A percentile compares a stretch with the other conserved stretches of the same genome.
These are phyloP conservation scores for Ptyas mucosa DNA, from an alignment of 2,113 vertebrate species.

Conservation along the genomic window DNA sequence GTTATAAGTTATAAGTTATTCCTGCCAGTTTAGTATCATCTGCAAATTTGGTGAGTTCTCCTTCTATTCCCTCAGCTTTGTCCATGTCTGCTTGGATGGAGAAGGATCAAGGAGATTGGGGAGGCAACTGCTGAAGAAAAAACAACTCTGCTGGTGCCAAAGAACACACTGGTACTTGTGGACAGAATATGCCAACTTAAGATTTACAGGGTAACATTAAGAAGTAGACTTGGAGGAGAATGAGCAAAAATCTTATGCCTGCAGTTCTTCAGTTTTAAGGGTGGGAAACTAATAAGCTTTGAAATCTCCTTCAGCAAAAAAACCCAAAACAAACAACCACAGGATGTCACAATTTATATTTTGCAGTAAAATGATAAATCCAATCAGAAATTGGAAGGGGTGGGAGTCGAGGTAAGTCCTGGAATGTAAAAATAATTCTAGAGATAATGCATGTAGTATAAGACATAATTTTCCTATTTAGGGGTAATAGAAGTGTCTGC, in stretches of 20 bases:
- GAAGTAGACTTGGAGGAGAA: background rate
- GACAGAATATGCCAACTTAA: background rate
- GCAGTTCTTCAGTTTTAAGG: background rate
- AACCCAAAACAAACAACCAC: background rate
- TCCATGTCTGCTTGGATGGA: background rate
- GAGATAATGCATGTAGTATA: background rate
- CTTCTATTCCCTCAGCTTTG: background rate
- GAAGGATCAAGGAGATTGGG: background rate
- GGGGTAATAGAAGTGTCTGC: background rate
- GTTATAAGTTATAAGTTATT: too few species aligned
- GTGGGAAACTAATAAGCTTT: background rate
- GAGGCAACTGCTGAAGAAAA: background rate
- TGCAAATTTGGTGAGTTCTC: too few species aligned
- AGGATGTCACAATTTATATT: background rate
- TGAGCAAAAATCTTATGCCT: background rate
- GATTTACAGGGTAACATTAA: background rate
- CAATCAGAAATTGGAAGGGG: background rate
- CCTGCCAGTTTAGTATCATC: too few species aligned
- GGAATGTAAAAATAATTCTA: background rate
- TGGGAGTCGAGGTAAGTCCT: background rate
- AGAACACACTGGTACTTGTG: background rate
- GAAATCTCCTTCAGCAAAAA: background rate
- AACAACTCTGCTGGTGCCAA: background rate
- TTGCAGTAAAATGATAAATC: background rate
- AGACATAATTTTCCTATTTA: background rate